These are phyloP conservation scores for Ochotona princeps DNA, from an alignment of 2,113 vertebrate species.

Conservation along the genomic window DNA sequence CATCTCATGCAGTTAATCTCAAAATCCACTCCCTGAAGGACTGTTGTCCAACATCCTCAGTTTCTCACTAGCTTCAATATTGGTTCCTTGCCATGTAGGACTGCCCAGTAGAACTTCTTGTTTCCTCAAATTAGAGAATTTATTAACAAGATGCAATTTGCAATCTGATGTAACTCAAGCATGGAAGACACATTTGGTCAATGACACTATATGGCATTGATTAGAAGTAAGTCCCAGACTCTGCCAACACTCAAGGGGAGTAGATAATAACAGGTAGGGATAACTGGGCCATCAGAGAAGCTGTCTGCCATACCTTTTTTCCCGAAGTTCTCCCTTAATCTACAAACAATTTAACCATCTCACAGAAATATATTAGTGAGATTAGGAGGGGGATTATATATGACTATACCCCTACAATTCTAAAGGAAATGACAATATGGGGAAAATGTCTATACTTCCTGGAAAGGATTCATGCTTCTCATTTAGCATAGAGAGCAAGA, in stretches of 20 bases:
- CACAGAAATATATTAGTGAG: background rate
- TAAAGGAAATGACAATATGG: background rate
- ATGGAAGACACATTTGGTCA: background rate
- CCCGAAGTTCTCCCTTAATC: background rate
- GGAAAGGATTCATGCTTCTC: background rate
- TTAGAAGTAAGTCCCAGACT: background rate
- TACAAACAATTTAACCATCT: background rate
- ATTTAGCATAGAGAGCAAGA: background rate
- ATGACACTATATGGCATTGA: background rate
- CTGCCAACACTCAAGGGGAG: background rate
- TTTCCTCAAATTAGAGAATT: background rate
- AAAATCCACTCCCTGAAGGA: background rate
- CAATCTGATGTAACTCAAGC: background rate
- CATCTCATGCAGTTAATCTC: background rate
- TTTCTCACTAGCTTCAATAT: background rate
- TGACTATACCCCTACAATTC: background rate
- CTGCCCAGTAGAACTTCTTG: no score
- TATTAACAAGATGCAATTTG: background rate
- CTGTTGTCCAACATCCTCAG: background rate
- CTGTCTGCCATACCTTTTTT: background rate
- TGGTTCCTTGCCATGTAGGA: background rate
- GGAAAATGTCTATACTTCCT: background rate
- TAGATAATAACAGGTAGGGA: background rate
- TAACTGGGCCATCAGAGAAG: background rate
- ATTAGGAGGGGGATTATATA: background rate